phyloP scores from a whole-genome alignment of 2,888 invertebrate genomes.

The Gnatocerus cornutus region DNA sequence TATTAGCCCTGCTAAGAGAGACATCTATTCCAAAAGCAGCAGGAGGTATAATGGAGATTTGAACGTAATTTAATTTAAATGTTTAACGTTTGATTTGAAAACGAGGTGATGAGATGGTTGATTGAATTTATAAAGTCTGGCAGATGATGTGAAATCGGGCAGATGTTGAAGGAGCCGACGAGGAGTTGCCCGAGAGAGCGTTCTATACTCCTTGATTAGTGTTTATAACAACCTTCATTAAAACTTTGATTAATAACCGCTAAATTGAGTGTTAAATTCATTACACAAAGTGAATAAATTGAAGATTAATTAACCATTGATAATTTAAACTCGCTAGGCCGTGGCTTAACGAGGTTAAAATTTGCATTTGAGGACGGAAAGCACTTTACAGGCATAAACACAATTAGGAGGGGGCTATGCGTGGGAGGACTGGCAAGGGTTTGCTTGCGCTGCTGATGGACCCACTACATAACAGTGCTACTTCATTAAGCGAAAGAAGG shows the following conservation, averaged over 20 bases:
- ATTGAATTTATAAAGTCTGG: constrained; percentile 60
- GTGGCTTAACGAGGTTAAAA: constrained; percentile 73
- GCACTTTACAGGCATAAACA: constrained; percentile 72
- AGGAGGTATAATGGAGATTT: constrained; percentile 61
- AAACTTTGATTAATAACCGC: constrained; percentile 76
- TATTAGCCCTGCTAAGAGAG: constrained; percentile 13
- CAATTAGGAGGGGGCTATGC: constrained; percentile 68
- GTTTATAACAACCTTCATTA: constrained; percentile 72
- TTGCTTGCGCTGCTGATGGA: constrained; percentile 43
- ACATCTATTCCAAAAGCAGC: constrained; percentile 55
- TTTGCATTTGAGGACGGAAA: constrained; percentile 74
- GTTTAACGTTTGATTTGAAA: constrained; percentile 59
- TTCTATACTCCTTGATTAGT: constrained; percentile 62
- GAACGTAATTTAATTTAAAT: constrained; percentile 62
- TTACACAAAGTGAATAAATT: constrained; percentile 74
- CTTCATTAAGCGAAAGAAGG: constrained; percentile 64
- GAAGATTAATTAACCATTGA: constrained; percentile 74
- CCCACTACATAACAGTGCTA: constrained; percentile 57
- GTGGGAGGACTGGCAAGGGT: constrained; percentile 60
- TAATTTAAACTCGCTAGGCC: constrained; percentile 73
- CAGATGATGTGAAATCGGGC: constrained; percentile 59
- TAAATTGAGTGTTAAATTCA: constrained; percentile 72
- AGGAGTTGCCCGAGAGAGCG: constrained; percentile 45
- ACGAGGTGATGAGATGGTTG: constrained; percentile 54
- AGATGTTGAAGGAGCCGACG: constrained; percentile 58